These are phyloP conservation scores for Trilocha varians DNA, from an alignment of 2,888 invertebrate genomes.

Conservation along the genomic window DNA sequence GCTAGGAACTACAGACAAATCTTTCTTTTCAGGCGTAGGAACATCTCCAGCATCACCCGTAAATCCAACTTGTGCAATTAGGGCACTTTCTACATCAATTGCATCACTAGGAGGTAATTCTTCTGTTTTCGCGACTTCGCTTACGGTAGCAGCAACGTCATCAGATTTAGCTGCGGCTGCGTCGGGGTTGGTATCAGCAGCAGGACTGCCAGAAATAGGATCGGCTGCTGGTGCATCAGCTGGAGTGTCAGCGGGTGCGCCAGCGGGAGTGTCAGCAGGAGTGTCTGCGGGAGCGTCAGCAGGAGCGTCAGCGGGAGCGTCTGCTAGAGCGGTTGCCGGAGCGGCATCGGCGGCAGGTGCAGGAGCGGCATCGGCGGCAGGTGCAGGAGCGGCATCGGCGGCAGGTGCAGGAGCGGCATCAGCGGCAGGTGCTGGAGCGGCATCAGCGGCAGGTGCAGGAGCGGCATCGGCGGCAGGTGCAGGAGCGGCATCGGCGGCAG, in stretches of 20 bases:
- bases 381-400: constrained; percentile 27
- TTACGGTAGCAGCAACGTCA: constrained; percentile 13
- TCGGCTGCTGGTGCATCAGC: constrained; percentile 18
- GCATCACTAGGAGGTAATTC: too few relatives aligned
- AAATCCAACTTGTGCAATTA: too few relatives aligned
- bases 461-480: constrained; percentile 8
- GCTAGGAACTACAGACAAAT: constrained; percentile 56
- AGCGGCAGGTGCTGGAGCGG: constrained; percentile 22
- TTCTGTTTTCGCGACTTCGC: too few relatives aligned
- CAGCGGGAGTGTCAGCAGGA: constrained; percentile 38
- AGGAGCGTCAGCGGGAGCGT: constrained; percentile 20
- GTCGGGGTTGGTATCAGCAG: constrained; percentile 3
- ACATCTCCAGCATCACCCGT: neutral
- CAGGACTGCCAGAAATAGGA: constrained; percentile 14
- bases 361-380: constrained; percentile 27
- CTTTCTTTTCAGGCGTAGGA: constrained; percentile 13
- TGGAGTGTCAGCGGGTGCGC: constrained; percentile 15
- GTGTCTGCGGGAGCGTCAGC: constrained; percentile 5
- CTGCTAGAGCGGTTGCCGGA: constrained; percentile 21
- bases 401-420: constrained; percentile 21
- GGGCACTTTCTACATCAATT: too few relatives aligned
- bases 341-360: constrained; percentile 23
- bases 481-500: constrained; percentile 17
- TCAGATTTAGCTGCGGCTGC: constrained; percentile 14
- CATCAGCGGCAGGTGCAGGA: constrained; percentile 13